Evolutionary conservation across 2,888 invertebrate species (phyloP).

Genomic region (Papilio demoleus): DNA sequence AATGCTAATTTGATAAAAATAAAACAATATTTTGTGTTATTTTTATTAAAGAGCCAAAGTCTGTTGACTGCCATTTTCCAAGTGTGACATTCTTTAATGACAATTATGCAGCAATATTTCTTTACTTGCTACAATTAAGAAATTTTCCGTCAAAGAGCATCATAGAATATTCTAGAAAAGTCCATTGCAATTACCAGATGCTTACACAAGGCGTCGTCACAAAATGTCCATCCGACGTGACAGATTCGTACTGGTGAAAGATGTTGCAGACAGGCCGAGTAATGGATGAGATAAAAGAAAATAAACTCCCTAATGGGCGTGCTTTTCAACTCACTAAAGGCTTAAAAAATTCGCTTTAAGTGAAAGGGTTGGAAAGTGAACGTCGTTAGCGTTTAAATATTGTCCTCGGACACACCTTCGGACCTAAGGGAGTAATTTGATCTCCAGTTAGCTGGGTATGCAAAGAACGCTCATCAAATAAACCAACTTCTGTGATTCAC

Average conservation of each 20-base stretch:
- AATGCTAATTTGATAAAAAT: no score
- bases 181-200: conserved; percentile 38
- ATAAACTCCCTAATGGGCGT: conserved; percentile 69
- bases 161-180: conserved; percentile 31
- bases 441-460: conserved; percentile 29
- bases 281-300: conserved; percentile 63
- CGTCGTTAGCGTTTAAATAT: conserved; percentile 40
- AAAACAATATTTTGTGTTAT: no score
- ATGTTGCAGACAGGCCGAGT: conserved; percentile 43
- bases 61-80: neutral
- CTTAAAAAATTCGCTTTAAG: conserved; percentile 62
- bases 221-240: conserved; percentile 40
- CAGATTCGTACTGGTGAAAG: conserved; percentile 40
- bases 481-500: conserved; percentile 29
- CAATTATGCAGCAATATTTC: neutral
- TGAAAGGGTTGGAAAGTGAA: conserved; percentile 45
- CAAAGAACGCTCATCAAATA: conserved; percentile 29
- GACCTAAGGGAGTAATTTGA: conserved; percentile 45
- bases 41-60: no score
- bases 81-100: neutral
- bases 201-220: conserved; percentile 38
- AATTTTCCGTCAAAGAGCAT: conserved; percentile 19
- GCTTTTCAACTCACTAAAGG: conserved; percentile 70
- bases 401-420: conserved; percentile 39
- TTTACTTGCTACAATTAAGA: conserved; percentile 19